Evolutionary conservation across 2,113 vertebrate species (phyloP).

Genomic region (Leptodactylus fuscus): DNA sequence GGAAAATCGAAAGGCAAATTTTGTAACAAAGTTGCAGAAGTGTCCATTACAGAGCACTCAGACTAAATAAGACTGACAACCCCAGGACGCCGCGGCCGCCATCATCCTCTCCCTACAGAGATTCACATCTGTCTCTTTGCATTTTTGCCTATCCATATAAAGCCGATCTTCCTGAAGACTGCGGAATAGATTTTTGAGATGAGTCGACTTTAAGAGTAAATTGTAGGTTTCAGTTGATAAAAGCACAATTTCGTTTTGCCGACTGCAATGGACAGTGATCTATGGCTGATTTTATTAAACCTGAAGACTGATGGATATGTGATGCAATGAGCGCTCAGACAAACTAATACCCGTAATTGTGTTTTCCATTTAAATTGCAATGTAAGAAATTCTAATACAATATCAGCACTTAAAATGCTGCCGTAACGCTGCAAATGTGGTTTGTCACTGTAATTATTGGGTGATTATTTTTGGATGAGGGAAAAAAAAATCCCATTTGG

Average conservation of each 20-base stretch:
- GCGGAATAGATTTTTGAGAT: slow-evolving; percentile 16
- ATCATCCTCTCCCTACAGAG: neutral
- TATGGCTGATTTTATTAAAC: slow-evolving; percentile 96
- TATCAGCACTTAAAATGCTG: slow-evolving; percentile 97
- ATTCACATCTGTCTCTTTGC: neutral
- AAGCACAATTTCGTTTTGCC: slow-evolving; percentile 83
- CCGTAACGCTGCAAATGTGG: slow-evolving; percentile 88
- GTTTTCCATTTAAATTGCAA: slow-evolving; percentile 98
- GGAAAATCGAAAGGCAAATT: too few species aligned
- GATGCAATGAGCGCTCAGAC: slow-evolving; percentile 97
- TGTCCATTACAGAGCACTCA: too few species aligned
- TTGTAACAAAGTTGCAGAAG: too few species aligned
- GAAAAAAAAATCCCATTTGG: slow-evolving; percentile 89
- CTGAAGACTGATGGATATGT: slow-evolving; percentile 99
- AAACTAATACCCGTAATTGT: slow-evolving; percentile 99
- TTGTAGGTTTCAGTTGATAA: slow-evolving; percentile 77
- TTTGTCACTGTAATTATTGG: slow-evolving; percentile 86
- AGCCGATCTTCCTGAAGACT: slow-evolving; percentile 8
- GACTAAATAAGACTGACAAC: too few species aligned
- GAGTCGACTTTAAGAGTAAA: slow-evolving; percentile 23
- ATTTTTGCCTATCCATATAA: neutral
- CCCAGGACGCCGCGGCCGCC: too few species aligned
- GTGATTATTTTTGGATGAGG: slow-evolving; percentile 92
- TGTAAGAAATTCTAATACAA: slow-evolving; percentile 98
- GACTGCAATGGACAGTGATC: slow-evolving; percentile 94